Base-by-base conservation (phyloP, 2,797 vertebrate species). In the Muraenolepis orangiensis region DNA sequence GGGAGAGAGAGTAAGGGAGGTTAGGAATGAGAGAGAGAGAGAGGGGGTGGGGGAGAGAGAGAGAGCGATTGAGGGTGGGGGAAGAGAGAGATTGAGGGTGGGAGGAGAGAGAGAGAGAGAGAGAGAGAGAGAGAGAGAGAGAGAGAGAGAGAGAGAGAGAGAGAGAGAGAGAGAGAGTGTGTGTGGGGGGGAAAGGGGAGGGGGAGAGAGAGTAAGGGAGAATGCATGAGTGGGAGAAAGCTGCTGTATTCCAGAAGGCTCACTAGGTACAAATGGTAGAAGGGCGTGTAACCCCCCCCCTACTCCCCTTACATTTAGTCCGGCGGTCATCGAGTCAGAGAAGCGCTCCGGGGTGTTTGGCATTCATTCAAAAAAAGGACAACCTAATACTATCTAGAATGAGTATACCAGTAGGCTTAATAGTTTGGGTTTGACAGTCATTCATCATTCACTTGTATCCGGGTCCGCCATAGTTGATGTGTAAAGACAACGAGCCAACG, bases 261-360 rank as follows among this genome's bases (percentile, higher is more conserved):
- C 92, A 85, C 92, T 82, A 90, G 92, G 92, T 92, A 87, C 91
- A 86, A 85, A 91, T 91, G 92, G 92, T 90, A 89, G 84, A 76
- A 71, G 81, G 73, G 70, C 85, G 69, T 71, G 71, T 70, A 73
- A 84, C 73, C 74, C 72, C 71, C 70, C 70, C 75, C 42, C 74
- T 31, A 20, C 66, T 29, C 32, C 36, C 64, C 64, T 30, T 30
- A 20, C 57, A 61, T 1, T 61, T 12, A 23, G 6, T 23, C 57
- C 57, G 13, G 10, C 29, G 23, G 28, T 26, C 64, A 66, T 16
- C 13, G 4, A 30, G 26, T 6, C 12, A 13, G 26, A 66, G 14
- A 4, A 29, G 11, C 28, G 29, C 26, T 13, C 23, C 26, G 0
- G 26, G 26, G 13, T 30, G 29, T 30, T 66, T 66, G 51, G 51